A percentile compares a stretch with the other conserved stretches of the same genome.
Conservation (phyloP, 2,888 invertebrate genomes). For the Creontiades dilutus region DNA sequence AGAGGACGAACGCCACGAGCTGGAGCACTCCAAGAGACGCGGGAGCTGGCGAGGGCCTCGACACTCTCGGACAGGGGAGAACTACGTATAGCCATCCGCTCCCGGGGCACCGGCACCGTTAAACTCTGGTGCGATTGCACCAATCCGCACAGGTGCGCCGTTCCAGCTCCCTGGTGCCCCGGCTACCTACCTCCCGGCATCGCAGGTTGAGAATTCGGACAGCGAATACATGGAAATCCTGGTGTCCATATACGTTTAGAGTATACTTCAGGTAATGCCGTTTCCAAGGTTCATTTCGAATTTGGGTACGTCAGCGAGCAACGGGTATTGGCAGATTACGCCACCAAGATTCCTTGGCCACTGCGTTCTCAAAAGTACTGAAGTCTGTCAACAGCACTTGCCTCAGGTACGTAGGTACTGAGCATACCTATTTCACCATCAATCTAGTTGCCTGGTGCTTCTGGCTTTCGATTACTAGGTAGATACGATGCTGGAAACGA, state of each 20-base stretch:
- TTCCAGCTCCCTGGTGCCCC: constrained; percentile 21
- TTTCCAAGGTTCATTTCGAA: neutral
- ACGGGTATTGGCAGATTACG: too few species aligned
- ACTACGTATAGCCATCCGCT: constrained; percentile 75
- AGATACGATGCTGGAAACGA: too few species aligned
- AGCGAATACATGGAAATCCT: constrained; percentile 64
- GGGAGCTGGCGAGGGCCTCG: constrained; percentile 73
- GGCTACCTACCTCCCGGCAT: constrained; percentile 35
- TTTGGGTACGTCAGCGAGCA: neutral
- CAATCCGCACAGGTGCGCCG: neutral
- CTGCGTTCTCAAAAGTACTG: too few species aligned
- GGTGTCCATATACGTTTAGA: constrained; percentile 63
- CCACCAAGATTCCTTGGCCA: too few species aligned
- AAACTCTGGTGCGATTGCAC: neutral
- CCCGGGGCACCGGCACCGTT: constrained; percentile 44
- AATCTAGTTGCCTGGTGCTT: too few species aligned
- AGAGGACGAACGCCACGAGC: constrained; percentile 73
- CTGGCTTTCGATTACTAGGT: too few species aligned
- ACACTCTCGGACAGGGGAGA: constrained; percentile 76
- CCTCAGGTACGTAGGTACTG: too few species aligned
- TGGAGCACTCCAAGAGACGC: constrained; percentile 74
- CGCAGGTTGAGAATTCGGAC: neutral
- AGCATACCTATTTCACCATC: too few species aligned
- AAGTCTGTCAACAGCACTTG: too few species aligned
- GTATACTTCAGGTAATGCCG: neutral